Evolutionary conservation across 2,888 invertebrate genomes (phyloP).

Genomic region (Laspeyria flexula): DNA sequence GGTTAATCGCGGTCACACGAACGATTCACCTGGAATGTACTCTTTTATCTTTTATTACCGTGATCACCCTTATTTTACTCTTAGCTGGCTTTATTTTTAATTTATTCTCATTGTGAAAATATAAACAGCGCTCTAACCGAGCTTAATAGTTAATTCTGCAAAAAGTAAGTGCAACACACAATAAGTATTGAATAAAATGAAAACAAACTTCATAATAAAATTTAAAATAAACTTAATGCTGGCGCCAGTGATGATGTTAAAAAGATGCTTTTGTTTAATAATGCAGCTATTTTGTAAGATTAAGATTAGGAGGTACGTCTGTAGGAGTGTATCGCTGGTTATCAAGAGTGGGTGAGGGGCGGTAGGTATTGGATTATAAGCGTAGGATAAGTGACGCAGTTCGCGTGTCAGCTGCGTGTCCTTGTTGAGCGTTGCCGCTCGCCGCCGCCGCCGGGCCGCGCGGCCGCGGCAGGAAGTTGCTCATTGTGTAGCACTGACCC

Average conservation of each 20-base stretch:
- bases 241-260: too few species aligned
- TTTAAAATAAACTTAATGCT: too few species aligned
- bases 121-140: background rate
- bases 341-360: constrained; percentile 11
- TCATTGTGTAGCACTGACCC: constrained; percentile 78
- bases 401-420: constrained; percentile 70
- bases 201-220: too few species aligned
- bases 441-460: constrained; percentile 41
- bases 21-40: constrained; percentile 39
- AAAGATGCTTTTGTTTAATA: background rate
- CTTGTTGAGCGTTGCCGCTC: constrained; percentile 63
- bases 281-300: background rate
- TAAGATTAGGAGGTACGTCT: background rate
- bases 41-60: constrained; percentile 51
- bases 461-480: constrained; percentile 73
- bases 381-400: constrained; percentile 56
- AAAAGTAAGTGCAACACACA: background rate
- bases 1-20: constrained; percentile 64
- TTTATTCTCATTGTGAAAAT: background rate
- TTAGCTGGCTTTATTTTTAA: background rate
- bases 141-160: background rate
- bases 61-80: constrained; percentile 8
- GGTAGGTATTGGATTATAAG: constrained; percentile 40
- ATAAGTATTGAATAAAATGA: too few species aligned
- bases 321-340: constrained; percentile 12